phyloP scores from a whole-genome alignment of 2,113 vertebrate species.

The Cyprinodon variegatus region DNA sequence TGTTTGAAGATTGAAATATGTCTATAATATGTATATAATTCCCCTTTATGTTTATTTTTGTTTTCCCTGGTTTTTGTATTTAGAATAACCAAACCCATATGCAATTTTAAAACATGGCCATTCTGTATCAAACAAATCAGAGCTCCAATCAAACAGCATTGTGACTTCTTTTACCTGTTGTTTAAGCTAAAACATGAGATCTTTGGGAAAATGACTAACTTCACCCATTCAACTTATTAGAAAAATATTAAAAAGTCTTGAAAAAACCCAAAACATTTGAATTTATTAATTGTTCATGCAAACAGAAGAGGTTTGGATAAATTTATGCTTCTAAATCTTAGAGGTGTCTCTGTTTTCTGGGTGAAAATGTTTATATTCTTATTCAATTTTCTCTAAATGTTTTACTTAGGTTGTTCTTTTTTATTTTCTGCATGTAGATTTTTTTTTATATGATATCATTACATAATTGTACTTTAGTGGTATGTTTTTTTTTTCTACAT shows the following conservation, averaged over 20 bases:
- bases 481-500: constrained; percentile 13
- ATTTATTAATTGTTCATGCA: neutral
- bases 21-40: neutral
- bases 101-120: neutral
- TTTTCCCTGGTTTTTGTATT: neutral
- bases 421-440: neutral
- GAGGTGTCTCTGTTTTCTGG: neutral
- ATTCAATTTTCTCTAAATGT: neutral
- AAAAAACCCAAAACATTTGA: neutral
- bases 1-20: constrained; percentile 19
- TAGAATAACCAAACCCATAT: neutral
- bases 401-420: neutral
- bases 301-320: neutral
- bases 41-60: neutral
- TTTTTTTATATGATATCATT: neutral
- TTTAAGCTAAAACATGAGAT: too few species aligned
- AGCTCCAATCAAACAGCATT: too few species aligned
- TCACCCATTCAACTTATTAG: neutral
- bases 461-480: neutral
- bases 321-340: neutral
- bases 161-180: too few species aligned
- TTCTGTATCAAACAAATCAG: neutral
- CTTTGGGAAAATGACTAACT: neutral
- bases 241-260: neutral
- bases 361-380: neutral